Evolutionary conservation across 1,140 invertebrate species (phyloP).

Genomic region (Drosophila suzukii): DNA sequence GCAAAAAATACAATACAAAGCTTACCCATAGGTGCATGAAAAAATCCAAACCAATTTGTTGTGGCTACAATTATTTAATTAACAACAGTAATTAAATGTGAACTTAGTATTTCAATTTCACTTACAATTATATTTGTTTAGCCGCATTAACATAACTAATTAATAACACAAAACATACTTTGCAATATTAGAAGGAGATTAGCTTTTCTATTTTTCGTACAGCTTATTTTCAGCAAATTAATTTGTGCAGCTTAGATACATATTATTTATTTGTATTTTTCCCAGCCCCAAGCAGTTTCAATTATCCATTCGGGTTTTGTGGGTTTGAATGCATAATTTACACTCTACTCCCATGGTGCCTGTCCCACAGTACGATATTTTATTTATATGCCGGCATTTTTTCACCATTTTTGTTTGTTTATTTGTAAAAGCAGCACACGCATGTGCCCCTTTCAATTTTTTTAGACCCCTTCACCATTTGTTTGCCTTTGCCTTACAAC

Average conservation of each 20-base stretch:
- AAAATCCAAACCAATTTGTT: too few species aligned
- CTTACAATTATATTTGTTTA: neutral
- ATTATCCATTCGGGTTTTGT: slow-evolving; percentile 38
- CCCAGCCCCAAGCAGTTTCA: slow-evolving; percentile 22
- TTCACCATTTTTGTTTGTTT: slow-evolving; percentile 58
- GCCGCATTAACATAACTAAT: neutral
- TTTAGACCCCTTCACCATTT: slow-evolving; percentile 16
- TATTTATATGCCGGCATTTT: slow-evolving; percentile 54
- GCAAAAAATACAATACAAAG: too few species aligned
- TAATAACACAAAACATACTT: neutral
- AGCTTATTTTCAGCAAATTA: neutral
- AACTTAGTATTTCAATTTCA: too few species aligned
- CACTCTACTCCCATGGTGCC: slow-evolving; percentile 37
- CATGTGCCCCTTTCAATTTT: slow-evolving; percentile 1
- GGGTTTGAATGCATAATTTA: slow-evolving; percentile 52
- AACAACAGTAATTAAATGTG: too few species aligned
- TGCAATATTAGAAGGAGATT: neutral
- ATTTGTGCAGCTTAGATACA: slow-evolving; percentile 14
- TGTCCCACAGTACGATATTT: slow-evolving; percentile 53
- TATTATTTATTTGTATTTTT: slow-evolving; percentile 12
- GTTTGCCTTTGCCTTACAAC: slow-evolving; percentile 69
- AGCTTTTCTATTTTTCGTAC: neutral
- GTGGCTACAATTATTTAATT: too few species aligned
- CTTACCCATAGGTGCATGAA: too few species aligned
- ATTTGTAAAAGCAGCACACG: slow-evolving; percentile 61